Conservation (phyloP, 2,888 invertebrate genomes). For the Lithosia quadra region DNA sequence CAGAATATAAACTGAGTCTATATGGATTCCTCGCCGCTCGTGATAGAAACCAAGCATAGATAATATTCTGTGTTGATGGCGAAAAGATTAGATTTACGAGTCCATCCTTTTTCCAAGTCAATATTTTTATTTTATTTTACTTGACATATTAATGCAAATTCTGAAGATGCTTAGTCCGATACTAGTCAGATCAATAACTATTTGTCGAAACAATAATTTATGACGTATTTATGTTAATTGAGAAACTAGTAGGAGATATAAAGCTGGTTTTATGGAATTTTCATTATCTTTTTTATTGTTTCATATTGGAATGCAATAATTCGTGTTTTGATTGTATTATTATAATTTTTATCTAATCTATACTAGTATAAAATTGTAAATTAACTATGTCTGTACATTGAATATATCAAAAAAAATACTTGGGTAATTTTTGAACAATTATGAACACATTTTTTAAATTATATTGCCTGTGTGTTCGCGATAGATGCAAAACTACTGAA, state of each 20-base stretch:
- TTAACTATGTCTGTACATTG: too few relatives aligned
- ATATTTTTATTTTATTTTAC: constrained; percentile 67
- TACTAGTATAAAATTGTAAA: too few relatives aligned
- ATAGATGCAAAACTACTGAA: too few relatives aligned
- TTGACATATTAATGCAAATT: constrained; percentile 68
- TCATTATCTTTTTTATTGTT: constrained; percentile 80
- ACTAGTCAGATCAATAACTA: constrained; percentile 73
- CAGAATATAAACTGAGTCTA: too few relatives aligned
- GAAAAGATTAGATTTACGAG: too few relatives aligned
- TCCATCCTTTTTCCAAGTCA: constrained; percentile 18
- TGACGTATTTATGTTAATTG: constrained; percentile 75
- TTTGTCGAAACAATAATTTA: constrained; percentile 84
- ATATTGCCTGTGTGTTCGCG: too few relatives aligned
- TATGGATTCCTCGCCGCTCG: too few relatives aligned
- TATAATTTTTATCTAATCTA: constrained; percentile 1
- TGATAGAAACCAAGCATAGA: too few relatives aligned
- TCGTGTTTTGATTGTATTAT: constrained; percentile 41
- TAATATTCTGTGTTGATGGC: too few relatives aligned
- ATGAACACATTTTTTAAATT: too few relatives aligned
- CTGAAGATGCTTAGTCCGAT: constrained; percentile 62
- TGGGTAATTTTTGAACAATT: too few relatives aligned
- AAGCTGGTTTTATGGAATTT: constrained; percentile 80
- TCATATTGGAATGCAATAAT: constrained; percentile 66
- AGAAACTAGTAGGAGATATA: constrained; percentile 73
- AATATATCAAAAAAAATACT: too few relatives aligned